Conservation (phyloP, 2,888 invertebrate genomes). For the Meteorus colon region DNA sequence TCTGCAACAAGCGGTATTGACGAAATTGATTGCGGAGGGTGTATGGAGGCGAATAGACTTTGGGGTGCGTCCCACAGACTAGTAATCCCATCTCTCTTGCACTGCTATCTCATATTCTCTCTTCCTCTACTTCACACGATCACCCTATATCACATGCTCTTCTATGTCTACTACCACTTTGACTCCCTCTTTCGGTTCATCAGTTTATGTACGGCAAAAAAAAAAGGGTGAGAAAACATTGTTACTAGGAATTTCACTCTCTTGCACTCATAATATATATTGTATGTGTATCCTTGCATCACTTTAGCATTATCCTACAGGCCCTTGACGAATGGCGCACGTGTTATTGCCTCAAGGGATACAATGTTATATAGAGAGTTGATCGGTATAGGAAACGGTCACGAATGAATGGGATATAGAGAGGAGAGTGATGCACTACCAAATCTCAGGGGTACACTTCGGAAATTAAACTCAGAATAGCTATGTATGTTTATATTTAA, state of each 20-base stretch:
- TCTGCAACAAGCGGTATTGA: conserved; percentile 70
- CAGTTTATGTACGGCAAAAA: conserved; percentile 48
- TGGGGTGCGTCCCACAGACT: conserved; percentile 40
- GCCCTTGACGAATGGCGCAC: conserved; percentile 54
- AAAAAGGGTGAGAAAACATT: conserved; percentile 70
- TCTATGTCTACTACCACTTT: conserved; percentile 30
- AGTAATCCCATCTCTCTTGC: conserved; percentile 38
- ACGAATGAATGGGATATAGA: conserved; percentile 25
- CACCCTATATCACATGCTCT: conserved; percentile 31
- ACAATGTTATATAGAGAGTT: conserved; percentile 35
- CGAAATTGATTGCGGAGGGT: conserved; percentile 69
- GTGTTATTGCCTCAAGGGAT: conserved; percentile 64
- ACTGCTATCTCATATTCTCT: conserved; percentile 20
- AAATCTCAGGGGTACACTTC: conserved; percentile 61
- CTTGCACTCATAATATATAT: conserved; percentile 53
- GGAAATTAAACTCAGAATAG: conserved; percentile 48
- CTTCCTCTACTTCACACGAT: conserved; percentile 20
- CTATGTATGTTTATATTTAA: background rate
- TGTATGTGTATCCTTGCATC: conserved; percentile 28
- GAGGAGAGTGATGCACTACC: conserved; percentile 46
- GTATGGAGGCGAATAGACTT: conserved; percentile 36
- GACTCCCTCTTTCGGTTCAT: conserved; percentile 40
- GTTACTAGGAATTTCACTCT: conserved; percentile 66
- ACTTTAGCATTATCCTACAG: conserved; percentile 49
- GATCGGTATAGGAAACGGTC: conserved; percentile 27